Conservation (phyloP, 2,888 invertebrate genomes). For the Eremobia ochroleuca region DNA sequence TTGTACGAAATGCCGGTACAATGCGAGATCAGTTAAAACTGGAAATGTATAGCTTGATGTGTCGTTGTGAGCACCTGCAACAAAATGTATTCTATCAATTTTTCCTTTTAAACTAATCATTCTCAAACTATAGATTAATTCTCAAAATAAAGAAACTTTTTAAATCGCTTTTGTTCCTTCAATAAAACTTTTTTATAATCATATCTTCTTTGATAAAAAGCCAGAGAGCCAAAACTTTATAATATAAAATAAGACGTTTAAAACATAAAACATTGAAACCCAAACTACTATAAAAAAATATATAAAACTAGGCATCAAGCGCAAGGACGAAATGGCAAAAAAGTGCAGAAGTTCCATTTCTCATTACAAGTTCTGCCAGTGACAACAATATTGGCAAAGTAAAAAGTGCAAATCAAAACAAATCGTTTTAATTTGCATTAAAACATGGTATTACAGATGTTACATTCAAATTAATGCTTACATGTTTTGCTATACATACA, state of each 20-base stretch:
- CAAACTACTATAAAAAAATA: constrained; percentile 32
- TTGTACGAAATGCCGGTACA: no score
- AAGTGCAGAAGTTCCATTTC: constrained; percentile 27
- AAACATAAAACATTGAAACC: constrained; percentile 28
- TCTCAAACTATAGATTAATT: neutral
- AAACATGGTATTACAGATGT: no score
- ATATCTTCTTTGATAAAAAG: neutral
- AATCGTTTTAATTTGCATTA: no score
- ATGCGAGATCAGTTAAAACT: no score
- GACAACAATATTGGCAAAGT: neutral
- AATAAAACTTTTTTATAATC: neutral
- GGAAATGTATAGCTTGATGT: no score
- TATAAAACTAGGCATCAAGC: constrained; percentile 19
- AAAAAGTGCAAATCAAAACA: constrained; percentile 25
- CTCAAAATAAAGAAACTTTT: neutral
- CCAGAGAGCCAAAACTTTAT: neutral
- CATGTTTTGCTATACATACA: no score
- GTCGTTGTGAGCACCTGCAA: no score
- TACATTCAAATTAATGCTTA: no score
- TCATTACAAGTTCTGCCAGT: neutral
- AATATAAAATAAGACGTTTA: constrained; percentile 5
- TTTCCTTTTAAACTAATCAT: no score
- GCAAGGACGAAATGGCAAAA: neutral
- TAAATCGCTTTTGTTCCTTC: neutral
- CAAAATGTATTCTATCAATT: neutral